A percentile compares a stretch with the other conserved stretches of the same genome.
Conservation (phyloP, 1,140 invertebrate species). For the Orchestia grillus region DNA sequence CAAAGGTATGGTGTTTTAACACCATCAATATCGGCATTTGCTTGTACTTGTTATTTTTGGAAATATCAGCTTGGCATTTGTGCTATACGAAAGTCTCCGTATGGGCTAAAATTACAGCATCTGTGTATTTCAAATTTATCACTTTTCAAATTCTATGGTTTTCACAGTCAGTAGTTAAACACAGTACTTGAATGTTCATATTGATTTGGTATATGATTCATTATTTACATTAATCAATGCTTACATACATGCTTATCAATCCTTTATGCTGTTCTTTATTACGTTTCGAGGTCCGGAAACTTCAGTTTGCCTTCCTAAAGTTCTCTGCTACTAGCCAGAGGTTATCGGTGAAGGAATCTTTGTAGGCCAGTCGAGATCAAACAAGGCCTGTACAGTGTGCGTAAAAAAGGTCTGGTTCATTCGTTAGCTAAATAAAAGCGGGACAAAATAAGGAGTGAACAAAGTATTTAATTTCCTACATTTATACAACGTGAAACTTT, state of each 20-base stretch:
- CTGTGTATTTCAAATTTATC: not conserved
- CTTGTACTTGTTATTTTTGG: not conserved
- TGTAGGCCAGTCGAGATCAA: not conserved
- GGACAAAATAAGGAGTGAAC: too few species aligned
- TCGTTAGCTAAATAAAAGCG: too few species aligned
- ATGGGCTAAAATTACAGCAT: not conserved
- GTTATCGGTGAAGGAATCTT: not conserved
- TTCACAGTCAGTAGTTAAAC: not conserved
- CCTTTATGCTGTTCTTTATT: not conserved
- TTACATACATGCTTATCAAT: not conserved
- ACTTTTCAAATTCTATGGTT: not conserved
- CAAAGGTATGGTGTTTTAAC: not conserved
- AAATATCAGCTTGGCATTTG: not conserved
- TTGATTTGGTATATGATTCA: not conserved
- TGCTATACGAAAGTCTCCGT: not conserved
- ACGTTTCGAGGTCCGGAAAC: too few species aligned
- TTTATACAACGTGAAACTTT: too few species aligned
- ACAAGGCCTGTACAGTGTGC: too few species aligned
- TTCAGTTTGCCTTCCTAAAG: not conserved
- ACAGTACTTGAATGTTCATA: not conserved
- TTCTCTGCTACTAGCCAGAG: not conserved
- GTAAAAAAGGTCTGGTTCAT: too few species aligned
- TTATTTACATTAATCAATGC: not conserved
- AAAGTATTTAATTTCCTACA: too few species aligned
- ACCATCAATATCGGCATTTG: not conserved